Evolutionary conservation across 2,888 invertebrate genomes (phyloP).

Genomic region (Eurytoma californica): DNA sequence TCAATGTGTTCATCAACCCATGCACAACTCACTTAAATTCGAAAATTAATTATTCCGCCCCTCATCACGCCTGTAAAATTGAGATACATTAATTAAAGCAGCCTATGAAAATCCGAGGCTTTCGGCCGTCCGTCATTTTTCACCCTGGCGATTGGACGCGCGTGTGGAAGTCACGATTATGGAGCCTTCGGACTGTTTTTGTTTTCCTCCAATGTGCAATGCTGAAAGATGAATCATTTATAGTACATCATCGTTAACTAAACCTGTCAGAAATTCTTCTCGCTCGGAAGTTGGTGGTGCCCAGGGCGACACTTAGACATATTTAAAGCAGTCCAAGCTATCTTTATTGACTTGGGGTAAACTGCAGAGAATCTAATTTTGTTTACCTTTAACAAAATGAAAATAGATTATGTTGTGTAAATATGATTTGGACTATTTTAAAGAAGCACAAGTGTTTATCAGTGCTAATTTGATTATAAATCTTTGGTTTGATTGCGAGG

Average conservation of each 20-base stretch:
- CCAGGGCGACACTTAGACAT: too few species aligned
- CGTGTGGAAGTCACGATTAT: conserved; percentile 14
- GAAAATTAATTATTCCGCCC: conserved; percentile 38
- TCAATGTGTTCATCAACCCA: too few species aligned
- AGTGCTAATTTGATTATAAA: too few species aligned
- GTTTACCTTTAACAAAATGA: too few species aligned
- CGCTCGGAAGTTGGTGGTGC: too few species aligned
- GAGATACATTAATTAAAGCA: conserved; percentile 33
- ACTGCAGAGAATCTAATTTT: too few species aligned
- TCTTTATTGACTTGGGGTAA: not conserved
- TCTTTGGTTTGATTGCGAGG: too few species aligned
- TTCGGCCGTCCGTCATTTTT: not conserved
- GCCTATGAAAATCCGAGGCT: conserved; percentile 22
- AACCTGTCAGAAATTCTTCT: conserved; percentile 15
- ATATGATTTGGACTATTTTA: too few species aligned
- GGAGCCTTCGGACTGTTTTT: not conserved
- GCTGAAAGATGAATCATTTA: conserved; percentile 33
- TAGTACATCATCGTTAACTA: conserved; percentile 32
- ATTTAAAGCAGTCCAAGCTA: too few species aligned
- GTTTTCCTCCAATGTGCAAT: not conserved
- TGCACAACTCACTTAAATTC: not conserved
- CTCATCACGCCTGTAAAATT: not conserved
- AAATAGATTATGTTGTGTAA: too few species aligned
- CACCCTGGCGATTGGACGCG: not conserved
- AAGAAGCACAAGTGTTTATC: too few species aligned